These are phyloP conservation scores for Amphimedon queenslandica DNA, from an alignment of 37 sponge, comb jelly and placozoan species.

Conservation along the genomic window DNA sequence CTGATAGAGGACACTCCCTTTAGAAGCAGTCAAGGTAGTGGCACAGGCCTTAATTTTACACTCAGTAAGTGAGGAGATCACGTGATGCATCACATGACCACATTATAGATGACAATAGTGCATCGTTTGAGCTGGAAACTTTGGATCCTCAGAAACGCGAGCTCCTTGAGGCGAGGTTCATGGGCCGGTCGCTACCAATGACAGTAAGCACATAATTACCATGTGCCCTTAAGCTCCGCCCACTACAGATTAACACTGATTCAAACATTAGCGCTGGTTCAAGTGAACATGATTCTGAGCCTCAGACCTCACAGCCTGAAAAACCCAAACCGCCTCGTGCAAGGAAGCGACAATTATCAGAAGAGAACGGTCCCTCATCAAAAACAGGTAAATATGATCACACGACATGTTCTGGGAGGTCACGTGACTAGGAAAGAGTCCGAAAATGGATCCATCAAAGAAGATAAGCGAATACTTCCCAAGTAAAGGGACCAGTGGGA, in stretches of 20 bases:
- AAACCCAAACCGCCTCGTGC: too few relatives aligned
- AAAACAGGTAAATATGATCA: too few relatives aligned
- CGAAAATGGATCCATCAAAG: conserved; percentile 13
- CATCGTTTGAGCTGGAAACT: conserved; percentile 31
- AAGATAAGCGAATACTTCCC: conserved; percentile 58
- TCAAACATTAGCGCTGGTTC: conserved; percentile 28
- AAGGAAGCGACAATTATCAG: not conserved
- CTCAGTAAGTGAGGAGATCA: too few relatives aligned
- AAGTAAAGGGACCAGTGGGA: not conserved
- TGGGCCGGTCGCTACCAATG: conserved; percentile 27
- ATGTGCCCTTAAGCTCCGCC: not conserved
- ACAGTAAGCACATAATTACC: not conserved
- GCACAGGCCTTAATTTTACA: not conserved
- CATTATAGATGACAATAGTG: not conserved
- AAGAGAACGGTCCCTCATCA: not conserved
- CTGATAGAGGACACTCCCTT: not conserved
- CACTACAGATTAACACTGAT: conserved; percentile 1
- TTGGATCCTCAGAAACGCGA: conserved; percentile 83
- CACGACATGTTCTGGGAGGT: too few relatives aligned
- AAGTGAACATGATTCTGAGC: conserved; percentile 12
- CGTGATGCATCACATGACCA: not conserved
- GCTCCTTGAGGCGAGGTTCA: conserved; percentile 78
- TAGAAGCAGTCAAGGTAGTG: not conserved
- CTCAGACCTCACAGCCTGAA: not conserved
- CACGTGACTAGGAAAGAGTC: conserved; percentile 14